These are phyloP conservation scores for Hephaestus fuliginosus DNA, from an alignment of 2,797 vertebrate genomes.

Conservation along the genomic window DNA sequence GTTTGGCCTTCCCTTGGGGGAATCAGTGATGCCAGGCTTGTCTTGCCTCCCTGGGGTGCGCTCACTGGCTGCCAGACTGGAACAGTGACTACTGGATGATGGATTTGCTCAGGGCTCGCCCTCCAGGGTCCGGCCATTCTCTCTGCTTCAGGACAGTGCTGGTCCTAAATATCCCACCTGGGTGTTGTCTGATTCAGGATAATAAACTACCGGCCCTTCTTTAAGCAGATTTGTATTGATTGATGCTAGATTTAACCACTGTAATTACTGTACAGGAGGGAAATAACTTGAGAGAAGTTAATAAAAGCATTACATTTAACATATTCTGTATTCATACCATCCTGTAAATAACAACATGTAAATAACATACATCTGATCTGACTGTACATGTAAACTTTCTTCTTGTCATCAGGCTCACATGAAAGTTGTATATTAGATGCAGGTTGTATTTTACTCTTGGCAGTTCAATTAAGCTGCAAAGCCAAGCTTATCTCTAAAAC, in stretches of 20 bases:
- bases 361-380: neutral
- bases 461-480: constrained; percentile 38
- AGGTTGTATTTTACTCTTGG: constrained; percentile 21
- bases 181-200: constrained; percentile 12
- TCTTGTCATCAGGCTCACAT: constrained; percentile 2
- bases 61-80: constrained; percentile 66
- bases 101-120: constrained; percentile 71
- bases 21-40: constrained; percentile 69
- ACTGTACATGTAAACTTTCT: constrained; percentile 12
- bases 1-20: constrained; percentile 71
- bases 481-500: constrained; percentile 35
- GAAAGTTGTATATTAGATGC: constrained; percentile 9
- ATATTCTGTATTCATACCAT: neutral
- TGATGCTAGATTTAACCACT: neutral
- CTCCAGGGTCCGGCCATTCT: constrained; percentile 53
- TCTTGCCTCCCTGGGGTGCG: constrained; percentile 63
- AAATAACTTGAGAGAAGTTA: neutral
- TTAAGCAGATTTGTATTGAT: constrained; percentile 12
- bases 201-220: neutral
- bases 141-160: constrained; percentile 31
- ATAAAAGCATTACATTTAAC: neutral
- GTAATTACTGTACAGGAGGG: neutral
- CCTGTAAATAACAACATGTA: constrained; percentile 3
- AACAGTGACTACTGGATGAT: constrained; percentile 76
- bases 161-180: constrained; percentile 23